Evolutionary conservation across 1,140 invertebrate species (phyloP).

Genomic region (Pantala flavescens): DNA sequence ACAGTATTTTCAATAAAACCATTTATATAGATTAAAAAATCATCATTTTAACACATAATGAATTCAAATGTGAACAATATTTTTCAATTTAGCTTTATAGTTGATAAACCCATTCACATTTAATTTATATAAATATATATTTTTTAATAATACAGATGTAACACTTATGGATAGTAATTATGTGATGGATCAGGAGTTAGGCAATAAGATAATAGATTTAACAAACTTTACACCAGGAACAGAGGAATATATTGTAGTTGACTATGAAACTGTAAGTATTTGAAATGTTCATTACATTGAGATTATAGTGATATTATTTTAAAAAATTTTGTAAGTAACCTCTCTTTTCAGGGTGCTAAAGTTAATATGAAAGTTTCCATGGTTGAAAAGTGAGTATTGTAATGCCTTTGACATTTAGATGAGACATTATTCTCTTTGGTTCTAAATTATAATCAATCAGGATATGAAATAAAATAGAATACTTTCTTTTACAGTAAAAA

Average conservation of each 20-base stretch:
- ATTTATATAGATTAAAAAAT: not conserved
- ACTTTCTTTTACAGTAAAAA: conserved; percentile 24
- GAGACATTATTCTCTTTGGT: not conserved
- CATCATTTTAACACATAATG: not conserved
- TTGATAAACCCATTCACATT: not conserved
- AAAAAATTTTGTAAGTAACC: not conserved
- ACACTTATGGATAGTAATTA: not conserved
- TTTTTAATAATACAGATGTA: not conserved
- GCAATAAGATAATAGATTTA: not conserved
- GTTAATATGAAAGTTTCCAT: not conserved
- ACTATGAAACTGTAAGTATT: not conserved
- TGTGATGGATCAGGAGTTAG: not conserved
- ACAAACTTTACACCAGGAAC: not conserved
- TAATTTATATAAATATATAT: not conserved
- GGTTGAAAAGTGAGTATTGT: conserved; percentile 12
- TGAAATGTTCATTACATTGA: not conserved
- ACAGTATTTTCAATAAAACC: not conserved
- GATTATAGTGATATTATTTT: too few species aligned
- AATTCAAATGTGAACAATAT: not conserved
- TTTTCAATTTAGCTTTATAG: not conserved
- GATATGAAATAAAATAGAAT: too few species aligned
- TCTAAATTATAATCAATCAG: not conserved
- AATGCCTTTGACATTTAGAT: not conserved
- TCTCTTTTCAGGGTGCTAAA: conserved; percentile 14
- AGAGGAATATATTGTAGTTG: not conserved